Conservation (phyloP, 2,113 vertebrate genomes). For the Halcyon malimbica region DNA sequence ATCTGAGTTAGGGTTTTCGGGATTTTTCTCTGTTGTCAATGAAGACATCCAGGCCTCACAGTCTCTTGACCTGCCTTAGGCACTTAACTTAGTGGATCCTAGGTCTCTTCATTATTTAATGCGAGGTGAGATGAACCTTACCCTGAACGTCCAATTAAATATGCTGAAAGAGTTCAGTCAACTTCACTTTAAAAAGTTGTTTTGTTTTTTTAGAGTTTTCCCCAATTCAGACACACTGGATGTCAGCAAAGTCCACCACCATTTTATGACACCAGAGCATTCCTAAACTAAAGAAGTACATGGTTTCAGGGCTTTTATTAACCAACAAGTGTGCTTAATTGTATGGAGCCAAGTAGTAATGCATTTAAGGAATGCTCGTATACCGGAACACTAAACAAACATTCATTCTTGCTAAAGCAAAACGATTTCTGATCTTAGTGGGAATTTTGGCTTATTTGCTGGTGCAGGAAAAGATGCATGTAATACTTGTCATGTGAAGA, state of each 20-base stretch:
- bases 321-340: background rate
- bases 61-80: background rate
- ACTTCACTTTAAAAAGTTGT: background rate
- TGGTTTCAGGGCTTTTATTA: background rate
- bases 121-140: background rate
- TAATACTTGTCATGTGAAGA: background rate
- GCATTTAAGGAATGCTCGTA: background rate
- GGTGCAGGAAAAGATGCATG: background rate
- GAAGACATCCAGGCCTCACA: background rate
- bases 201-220: background rate
- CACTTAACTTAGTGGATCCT: background rate
- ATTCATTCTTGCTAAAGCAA: background rate
- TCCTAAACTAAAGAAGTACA: background rate
- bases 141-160: background rate
- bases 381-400: background rate
- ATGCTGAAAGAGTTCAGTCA: background rate
- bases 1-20: background rate
- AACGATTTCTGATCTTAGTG: background rate
- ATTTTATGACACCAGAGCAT: background rate
- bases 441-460: background rate
- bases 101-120: background rate
- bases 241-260: background rate
- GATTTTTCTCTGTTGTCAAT: background rate
- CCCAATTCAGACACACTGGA: background rate
- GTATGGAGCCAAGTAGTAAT: background rate